phyloP scores from a whole-genome alignment of 2,888 invertebrate species.

The Heliconius cydno region DNA sequence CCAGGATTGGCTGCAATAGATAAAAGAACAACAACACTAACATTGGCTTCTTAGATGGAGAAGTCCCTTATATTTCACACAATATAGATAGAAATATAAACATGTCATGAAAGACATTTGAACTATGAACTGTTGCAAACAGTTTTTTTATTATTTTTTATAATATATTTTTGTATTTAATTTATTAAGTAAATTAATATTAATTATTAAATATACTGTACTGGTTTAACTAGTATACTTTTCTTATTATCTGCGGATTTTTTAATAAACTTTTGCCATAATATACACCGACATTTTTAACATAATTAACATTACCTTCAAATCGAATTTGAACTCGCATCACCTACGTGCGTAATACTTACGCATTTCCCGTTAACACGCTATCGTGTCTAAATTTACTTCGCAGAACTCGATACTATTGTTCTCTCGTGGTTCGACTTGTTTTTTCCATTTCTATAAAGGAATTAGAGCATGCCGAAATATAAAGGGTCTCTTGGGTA shows the following conservation, averaged over 20 bases:
- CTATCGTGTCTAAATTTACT: slow-evolving; percentile 9
- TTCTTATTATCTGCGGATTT: background rate
- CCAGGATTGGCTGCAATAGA: no score
- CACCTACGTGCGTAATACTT: slow-evolving; percentile 11
- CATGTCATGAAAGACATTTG: background rate
- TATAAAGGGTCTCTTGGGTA: slow-evolving; percentile 27
- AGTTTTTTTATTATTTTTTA: background rate
- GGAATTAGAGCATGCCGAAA: slow-evolving; percentile 32
- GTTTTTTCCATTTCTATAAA: slow-evolving; percentile 19
- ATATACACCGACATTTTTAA: background rate
- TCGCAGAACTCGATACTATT: slow-evolving; percentile 22
- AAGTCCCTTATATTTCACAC: background rate
- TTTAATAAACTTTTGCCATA: background rate
- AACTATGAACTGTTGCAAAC: background rate
- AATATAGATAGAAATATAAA: background rate
- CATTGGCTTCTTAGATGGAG: background rate
- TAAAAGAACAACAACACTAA: no score
- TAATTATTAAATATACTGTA: background rate
- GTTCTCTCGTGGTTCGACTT: slow-evolving; percentile 14
- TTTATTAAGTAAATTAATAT: no score
- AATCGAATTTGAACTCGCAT: slow-evolving; percentile 2
- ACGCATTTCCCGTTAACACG: slow-evolving; percentile 8
- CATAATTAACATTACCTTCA: background rate
- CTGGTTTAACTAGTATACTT: background rate
- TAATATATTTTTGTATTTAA: background rate